Evolutionary conservation across 2,113 vertebrate species (phyloP), one percentile per base, ranked within the genome.

Genomic region (Falco punctatus): DNA sequence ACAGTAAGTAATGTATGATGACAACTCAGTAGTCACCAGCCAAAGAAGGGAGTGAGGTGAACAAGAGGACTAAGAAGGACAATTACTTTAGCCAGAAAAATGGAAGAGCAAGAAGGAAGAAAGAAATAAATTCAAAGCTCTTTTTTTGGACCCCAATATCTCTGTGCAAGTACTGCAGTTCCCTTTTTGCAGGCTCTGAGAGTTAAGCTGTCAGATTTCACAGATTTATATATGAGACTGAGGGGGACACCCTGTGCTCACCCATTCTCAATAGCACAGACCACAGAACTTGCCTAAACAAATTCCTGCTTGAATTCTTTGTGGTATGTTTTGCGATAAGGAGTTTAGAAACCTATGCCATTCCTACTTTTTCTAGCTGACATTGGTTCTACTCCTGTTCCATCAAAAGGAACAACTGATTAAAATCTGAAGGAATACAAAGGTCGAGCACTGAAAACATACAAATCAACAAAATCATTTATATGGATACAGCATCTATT

Each of bases 1-100:
- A 95, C 66, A 61, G 95, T 89, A 94, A 96, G 71, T 97, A 97
- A 97, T 92, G 70, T 16, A 82, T 72, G 91, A 72, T 97, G 97
- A 96, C 92, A 95, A 87, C 78, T 82, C 92, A 23, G 70, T 58
- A 92, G 86, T 77, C 6, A 7, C 57, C 66, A 94, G 86, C 94
- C 91, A 95, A 92, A 61, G 73, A 87, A 83, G 52, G 44, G 73
- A 69, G 24, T 2, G 54, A 91, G 58, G 70, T 69, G 73, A 94
- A 61, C 71, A 65, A 96, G 74, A 15, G 54, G 70, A 94, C 71
- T 40, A 69, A 52, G 80, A 88, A 93, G 83, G 86, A 94, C 81
- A 86, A 58, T 65, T 44, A 40, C 46, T 89, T 89, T 58, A 89
- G 62, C 18, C 66, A 94, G 66, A 77, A 94, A 90, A 93, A 89